These are phyloP conservation scores for Leuciscus waleckii DNA, from an alignment of 2,797 vertebrate genomes.

Conservation along the genomic window DNA sequence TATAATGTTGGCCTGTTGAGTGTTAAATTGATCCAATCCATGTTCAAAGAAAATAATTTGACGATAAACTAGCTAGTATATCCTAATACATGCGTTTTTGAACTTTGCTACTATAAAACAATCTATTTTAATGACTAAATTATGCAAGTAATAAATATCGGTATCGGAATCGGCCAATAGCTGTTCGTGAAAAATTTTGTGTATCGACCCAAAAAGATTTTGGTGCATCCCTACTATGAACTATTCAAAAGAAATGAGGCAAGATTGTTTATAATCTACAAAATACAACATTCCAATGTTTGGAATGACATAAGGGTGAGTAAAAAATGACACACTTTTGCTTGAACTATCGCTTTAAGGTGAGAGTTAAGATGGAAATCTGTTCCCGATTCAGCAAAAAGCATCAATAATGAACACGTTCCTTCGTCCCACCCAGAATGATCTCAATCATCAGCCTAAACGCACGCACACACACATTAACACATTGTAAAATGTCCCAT, in stretches of 20 bases:
- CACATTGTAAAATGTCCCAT: conserved; percentile 19
- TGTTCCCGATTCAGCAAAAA: background rate
- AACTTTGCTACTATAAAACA: background rate
- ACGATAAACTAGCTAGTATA: background rate
- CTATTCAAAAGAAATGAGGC: background rate
- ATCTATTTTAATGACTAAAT: background rate
- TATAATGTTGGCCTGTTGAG: background rate
- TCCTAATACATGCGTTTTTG: background rate
- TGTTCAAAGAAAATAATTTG: background rate
- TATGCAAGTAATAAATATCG: background rate
- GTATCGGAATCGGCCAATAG: background rate
- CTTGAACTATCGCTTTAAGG: background rate
- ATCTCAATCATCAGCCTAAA: conserved; percentile 26
- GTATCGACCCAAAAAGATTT: too few relatives aligned
- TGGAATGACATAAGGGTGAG: background rate
- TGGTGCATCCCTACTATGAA: background rate
- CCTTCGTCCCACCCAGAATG: background rate
- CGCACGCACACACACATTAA: background rate
- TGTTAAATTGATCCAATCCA: background rate
- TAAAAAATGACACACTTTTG: background rate
- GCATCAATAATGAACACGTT: conserved; percentile 15
- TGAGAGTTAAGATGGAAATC: background rate
- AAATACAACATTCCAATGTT: background rate
- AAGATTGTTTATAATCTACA: background rate
- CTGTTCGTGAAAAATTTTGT: background rate